Conservation (phyloP, 2,797 vertebrate species). For the Acrocephalus scirpaceus region DNA sequence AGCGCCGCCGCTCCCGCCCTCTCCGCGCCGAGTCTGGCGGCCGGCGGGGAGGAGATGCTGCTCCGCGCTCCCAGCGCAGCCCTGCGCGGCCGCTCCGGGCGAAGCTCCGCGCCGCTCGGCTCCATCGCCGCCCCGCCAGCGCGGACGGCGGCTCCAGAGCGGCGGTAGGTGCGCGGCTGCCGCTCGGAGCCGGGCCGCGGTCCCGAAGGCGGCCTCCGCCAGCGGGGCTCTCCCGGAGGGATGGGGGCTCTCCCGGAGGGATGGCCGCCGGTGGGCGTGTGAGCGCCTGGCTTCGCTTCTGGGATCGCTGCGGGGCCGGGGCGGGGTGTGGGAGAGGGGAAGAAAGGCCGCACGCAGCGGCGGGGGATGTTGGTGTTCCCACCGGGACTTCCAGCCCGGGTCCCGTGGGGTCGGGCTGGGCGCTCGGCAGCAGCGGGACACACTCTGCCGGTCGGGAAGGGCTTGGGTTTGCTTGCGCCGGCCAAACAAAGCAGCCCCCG, state of each 20-base stretch:
- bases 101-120: background rate
- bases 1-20: background rate
- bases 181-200: background rate
- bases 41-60: slow-evolving; percentile 2
- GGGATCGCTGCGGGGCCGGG: background rate
- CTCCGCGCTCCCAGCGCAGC: background rate
- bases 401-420: background rate
- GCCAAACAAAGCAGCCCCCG: background rate
- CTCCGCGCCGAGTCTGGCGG: background rate
- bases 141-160: background rate
- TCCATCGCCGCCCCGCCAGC: background rate
- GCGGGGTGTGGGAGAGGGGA: background rate
- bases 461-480: background rate
- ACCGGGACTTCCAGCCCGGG: background rate
- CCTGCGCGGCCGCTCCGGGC: background rate
- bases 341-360: background rate
- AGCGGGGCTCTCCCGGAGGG: background rate
- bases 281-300: background rate
- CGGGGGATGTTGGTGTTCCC: background rate
- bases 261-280: background rate
- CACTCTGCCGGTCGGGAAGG: background rate
- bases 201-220: background rate
- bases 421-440: background rate
- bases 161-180: slow-evolving; percentile 28
- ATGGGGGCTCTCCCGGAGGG: background rate